phyloP scores from a whole-genome alignment of 2,797 vertebrate genomes.

The Acanthopagrus latus region DNA sequence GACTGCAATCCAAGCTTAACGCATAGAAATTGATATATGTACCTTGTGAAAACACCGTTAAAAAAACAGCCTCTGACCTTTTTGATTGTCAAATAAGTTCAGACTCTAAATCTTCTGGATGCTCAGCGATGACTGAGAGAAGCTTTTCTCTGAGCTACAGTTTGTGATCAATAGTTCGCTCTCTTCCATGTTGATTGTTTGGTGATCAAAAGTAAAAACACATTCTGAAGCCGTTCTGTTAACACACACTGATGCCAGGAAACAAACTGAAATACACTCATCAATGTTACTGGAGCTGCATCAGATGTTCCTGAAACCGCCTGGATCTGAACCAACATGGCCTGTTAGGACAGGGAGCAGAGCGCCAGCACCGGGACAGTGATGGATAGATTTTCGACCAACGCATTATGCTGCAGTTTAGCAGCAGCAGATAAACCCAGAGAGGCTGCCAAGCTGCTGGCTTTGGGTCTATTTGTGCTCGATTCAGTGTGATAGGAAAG shows the following conservation, averaged over 20 bases:
- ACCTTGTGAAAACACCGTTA: background rate
- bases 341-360: background rate
- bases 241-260: conserved; percentile 1
- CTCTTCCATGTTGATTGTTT: background rate
- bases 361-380: background rate
- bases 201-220: background rate
- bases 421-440: conserved; percentile 7
- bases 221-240: background rate
- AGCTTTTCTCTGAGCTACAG: background rate
- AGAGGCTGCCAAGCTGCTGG: conserved; percentile 12
- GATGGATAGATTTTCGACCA: conserved; percentile 28
- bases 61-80: background rate
- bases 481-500: background rate
- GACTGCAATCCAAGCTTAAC: too few relatives aligned
- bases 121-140: background rate
- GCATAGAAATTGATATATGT: too few relatives aligned
- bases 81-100: background rate
- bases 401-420: background rate
- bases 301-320: conserved; percentile 3
- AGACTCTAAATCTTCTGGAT: background rate
- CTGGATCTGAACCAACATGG: conserved; percentile 13
- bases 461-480: background rate
- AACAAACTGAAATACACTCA: background rate
- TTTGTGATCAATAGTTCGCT: background rate
- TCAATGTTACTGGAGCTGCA: background rate